These are phyloP conservation scores for Crambe crambe DNA, from an alignment of 37 sponge, comb jelly and placozoan species.

Conservation along the genomic window DNA sequence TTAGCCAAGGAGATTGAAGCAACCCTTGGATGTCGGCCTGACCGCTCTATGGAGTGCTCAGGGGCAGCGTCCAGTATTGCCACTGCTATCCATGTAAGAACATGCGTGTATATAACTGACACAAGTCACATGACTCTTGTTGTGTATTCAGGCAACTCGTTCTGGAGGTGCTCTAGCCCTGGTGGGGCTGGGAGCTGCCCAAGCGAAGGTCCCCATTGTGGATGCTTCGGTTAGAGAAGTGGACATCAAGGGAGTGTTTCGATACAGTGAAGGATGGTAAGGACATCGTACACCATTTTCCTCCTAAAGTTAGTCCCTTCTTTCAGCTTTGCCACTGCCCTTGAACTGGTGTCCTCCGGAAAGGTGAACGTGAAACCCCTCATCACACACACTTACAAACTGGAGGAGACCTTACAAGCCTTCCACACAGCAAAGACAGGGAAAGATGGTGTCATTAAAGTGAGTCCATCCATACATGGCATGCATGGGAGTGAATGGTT, in stretches of 20 bases:
- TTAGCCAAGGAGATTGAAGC: slow-evolving; percentile 48
- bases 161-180: slow-evolving; percentile 86
- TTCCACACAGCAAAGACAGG: slow-evolving; percentile 81
- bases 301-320: background rate
- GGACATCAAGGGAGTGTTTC: slow-evolving; percentile 94
- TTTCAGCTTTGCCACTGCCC: slow-evolving; percentile 83
- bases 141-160: slow-evolving; percentile 83
- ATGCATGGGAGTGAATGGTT: background rate
- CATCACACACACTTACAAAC: slow-evolving; percentile 85
- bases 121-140: no score
- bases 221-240: slow-evolving; percentile 91
- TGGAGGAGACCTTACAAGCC: slow-evolving; percentile 77
- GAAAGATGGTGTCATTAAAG: slow-evolving; percentile 85
- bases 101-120: background rate
- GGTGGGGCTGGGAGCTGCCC: slow-evolving; percentile 90
- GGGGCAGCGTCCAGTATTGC: slow-evolving; percentile 75
- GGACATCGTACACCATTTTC: background rate
- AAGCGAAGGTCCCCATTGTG: slow-evolving; percentile 83
- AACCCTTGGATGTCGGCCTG: slow-evolving; percentile 47
- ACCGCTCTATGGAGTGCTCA: slow-evolving; percentile 74
- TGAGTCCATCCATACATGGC: no score
- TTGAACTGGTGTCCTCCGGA: slow-evolving; percentile 92
- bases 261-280: slow-evolving; percentile 78
- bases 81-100: slow-evolving; percentile 78
- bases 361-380: slow-evolving; percentile 83